phyloP scores from a whole-genome alignment of 2,113 vertebrate species.

The Pollimyrus isidori region DNA sequence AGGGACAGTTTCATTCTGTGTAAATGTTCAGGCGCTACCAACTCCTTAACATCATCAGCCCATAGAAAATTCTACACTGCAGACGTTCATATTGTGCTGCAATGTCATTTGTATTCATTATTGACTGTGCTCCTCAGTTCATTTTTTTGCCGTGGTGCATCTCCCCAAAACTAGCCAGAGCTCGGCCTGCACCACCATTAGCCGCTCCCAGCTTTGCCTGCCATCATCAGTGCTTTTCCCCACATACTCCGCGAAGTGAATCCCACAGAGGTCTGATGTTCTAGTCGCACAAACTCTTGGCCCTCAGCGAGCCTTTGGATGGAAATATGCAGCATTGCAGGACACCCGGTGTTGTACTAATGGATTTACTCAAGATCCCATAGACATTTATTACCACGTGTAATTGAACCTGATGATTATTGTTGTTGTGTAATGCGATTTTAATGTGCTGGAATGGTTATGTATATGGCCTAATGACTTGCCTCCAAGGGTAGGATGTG shows the following conservation, averaged over 20 bases:
- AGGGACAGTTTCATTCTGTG: not conserved
- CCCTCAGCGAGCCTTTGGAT: not conserved
- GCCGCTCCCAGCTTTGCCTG: not conserved
- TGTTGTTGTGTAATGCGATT: constrained; percentile 75
- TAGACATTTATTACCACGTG: constrained; percentile 67
- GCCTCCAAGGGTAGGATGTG: constrained; percentile 56
- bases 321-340: not conserved
- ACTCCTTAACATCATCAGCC: not conserved
- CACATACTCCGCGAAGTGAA: not conserved
- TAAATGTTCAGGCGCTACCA: not conserved
- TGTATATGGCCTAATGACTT: constrained; percentile 71
- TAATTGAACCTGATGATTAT: constrained; percentile 76
- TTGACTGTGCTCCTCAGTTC: not conserved
- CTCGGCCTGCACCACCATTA: not conserved
- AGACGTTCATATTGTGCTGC: not conserved
- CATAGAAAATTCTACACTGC: not conserved
- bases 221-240: not conserved
- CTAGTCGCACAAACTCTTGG: not conserved
- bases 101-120: not conserved
- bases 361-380: constrained; percentile 67
- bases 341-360: constrained; percentile 47
- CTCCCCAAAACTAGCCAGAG: not conserved
- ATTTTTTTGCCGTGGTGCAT: not conserved
- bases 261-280: not conserved
- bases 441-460: constrained; percentile 70